Conservation (phyloP, 2,888 invertebrate genomes). For the Hesperia comma region DNA sequence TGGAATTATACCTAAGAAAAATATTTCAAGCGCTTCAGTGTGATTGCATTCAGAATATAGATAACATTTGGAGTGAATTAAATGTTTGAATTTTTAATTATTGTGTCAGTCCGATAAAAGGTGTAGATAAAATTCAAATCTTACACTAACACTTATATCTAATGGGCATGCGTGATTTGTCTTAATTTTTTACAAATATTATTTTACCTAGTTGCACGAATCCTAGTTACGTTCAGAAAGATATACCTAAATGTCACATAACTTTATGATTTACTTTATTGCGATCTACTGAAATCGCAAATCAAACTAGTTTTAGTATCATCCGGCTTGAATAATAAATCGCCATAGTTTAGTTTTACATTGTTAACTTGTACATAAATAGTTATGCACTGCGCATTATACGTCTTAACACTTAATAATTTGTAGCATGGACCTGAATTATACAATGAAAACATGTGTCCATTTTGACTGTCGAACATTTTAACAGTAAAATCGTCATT, state of each 20-base stretch:
- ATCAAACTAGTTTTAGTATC: not conserved
- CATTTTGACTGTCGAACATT: not conserved
- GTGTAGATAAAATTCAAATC: no score
- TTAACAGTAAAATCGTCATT: not conserved
- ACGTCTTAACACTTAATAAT: no score
- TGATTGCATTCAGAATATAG: not conserved
- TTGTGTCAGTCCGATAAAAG: no score
- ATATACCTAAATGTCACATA: not conserved
- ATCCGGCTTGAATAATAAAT: not conserved
- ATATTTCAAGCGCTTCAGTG: conserved; percentile 13
- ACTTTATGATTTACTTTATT: not conserved
- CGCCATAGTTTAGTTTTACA: not conserved
- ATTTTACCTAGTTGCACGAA: not conserved
- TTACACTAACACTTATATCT: no score
- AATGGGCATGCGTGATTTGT: no score
- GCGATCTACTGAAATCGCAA: not conserved
- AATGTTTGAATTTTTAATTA: no score
- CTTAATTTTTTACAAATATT: not conserved
- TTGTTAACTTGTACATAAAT: no score
- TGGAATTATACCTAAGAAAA: conserved; percentile 26
- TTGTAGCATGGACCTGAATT: no score
- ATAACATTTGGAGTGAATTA: no score
- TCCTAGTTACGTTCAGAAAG: not conserved
- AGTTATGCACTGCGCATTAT: no score
- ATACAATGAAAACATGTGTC: no score